phyloP scores from a whole-genome alignment of 2,888 invertebrate genomes.

The Bedellia somnulentella region DNA sequence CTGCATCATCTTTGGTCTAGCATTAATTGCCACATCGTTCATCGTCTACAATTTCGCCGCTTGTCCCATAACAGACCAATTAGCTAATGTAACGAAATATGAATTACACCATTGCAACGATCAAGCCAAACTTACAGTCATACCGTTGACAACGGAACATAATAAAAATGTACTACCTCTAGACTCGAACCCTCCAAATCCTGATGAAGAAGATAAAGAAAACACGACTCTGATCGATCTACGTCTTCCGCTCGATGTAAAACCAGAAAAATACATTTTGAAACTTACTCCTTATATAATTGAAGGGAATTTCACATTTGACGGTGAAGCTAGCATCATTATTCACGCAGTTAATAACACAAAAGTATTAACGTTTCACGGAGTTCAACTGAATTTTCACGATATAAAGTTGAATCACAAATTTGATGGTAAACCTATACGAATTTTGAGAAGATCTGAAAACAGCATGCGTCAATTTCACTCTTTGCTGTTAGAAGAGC shows the following conservation, averaged over 20 bases:
- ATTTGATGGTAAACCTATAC: slow-evolving; percentile 24
- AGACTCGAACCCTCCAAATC: slow-evolving; percentile 24
- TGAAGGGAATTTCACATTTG: slow-evolving; percentile 78
- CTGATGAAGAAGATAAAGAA: slow-evolving; percentile 14
- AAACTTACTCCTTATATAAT: slow-evolving; percentile 72
- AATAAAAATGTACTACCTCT: slow-evolving; percentile 32
- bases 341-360: slow-evolving; percentile 65
- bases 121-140: slow-evolving; percentile 36
- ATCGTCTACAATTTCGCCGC: slow-evolving; percentile 77
- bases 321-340: slow-evolving; percentile 68
- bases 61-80: slow-evolving; percentile 55
- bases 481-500: slow-evolving; percentile 63
- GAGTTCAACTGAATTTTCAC: slow-evolving; percentile 68
- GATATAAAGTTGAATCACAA: slow-evolving; percentile 55
- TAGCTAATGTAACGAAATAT: slow-evolving; percentile 46
- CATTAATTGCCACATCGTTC: slow-evolving; percentile 70
- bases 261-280: slow-evolving; percentile 71
- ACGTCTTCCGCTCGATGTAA: slow-evolving; percentile 68
- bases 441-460: slow-evolving; percentile 41
- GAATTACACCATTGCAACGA: slow-evolving; percentile 37
- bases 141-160: slow-evolving; percentile 39
- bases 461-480: slow-evolving; percentile 70
- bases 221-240: slow-evolving; percentile 47
- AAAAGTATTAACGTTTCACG: slow-evolving; percentile 73
- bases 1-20: slow-evolving; percentile 64